These are phyloP conservation scores for Chrosomus eos DNA, from an alignment of 2,797 vertebrate genomes.

Conservation along the genomic window DNA sequence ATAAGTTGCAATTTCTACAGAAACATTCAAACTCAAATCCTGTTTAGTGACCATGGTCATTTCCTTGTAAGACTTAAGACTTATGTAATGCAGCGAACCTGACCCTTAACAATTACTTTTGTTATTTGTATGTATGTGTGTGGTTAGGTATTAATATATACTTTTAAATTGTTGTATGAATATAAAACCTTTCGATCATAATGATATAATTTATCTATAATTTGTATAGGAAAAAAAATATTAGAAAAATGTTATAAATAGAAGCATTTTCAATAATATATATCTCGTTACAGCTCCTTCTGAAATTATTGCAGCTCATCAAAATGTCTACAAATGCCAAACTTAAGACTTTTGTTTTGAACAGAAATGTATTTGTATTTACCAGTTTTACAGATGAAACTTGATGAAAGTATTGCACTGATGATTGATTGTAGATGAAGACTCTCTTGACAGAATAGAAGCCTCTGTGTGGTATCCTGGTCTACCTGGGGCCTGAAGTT, in stretches of 20 bases:
- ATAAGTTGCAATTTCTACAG: neutral
- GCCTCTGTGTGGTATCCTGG: constrained; percentile 19
- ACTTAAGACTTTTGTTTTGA: neutral
- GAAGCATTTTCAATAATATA: neutral
- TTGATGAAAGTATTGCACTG: constrained; percentile 43
- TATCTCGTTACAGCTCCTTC: too few relatives aligned
- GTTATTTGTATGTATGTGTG: neutral
- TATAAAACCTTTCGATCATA: neutral
- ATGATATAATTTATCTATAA: neutral
- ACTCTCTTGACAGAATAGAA: neutral
- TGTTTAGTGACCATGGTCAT: neutral
- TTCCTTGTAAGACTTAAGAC: neutral
- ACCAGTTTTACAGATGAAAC: constrained; percentile 35
- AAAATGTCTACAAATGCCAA: constrained; percentile 9
- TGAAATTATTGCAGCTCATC: neutral
- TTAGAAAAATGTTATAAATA: neutral
- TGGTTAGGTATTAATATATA: neutral
- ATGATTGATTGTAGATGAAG: constrained; percentile 4
- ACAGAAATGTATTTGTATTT: neutral
- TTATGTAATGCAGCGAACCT: neutral
- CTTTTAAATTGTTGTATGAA: neutral
- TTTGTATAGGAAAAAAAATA: neutral
- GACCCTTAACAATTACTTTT: neutral
- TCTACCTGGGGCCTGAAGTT: constrained; percentile 33
- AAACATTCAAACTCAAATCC: neutral